Base-by-base conservation (phyloP, 2,888 invertebrate species). In the Drosophila paramelanica region DNA sequence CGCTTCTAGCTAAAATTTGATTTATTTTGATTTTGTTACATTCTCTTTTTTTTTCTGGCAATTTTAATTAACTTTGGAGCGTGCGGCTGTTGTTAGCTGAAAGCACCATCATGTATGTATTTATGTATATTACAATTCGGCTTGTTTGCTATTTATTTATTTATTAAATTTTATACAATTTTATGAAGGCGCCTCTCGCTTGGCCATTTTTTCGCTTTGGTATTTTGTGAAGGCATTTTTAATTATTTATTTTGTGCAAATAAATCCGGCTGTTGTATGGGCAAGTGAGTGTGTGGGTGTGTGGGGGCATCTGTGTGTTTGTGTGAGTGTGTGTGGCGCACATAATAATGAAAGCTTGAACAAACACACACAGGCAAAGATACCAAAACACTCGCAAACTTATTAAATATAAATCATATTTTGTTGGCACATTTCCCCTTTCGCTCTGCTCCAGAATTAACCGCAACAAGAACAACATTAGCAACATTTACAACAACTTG, bases 151-250 rank as follows among this genome's bases (percentile, higher is more conserved):
- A 78, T 73, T 78, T 78, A 77, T 73, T 77, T 77, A 77, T 77
- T 77, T 78, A 78, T 78, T 73, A 77, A 73, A 73, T 74, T 73
- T 73, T 55, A 73, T 50, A 50, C 62, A 77, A 60, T 67, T 61
- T 75, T 46, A 59, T 55, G 65, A 8, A 53, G 17, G 41, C 36
- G 53, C 36, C 42, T 23, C 43, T 38, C 43, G 53, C 51, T 68
- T 46, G 58, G 43, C 25, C 45, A 50, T 55, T 52, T 60, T 60
- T 71, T 47, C 59, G 65, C 59, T 57, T 53, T 70, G 78, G 79
- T 47, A 73, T 77, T 76, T 73, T 62, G 58, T 68, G 62, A 66
- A 78, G 78, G 79, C 69, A 77, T 78, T 77, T 78, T 77, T 78
- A 77, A 77, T 77, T 77, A 73, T 78, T 77, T 64, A 78, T 73